phyloP scores from a whole-genome alignment of 2,888 invertebrate genomes.

The Ochlodes sylvanus region DNA sequence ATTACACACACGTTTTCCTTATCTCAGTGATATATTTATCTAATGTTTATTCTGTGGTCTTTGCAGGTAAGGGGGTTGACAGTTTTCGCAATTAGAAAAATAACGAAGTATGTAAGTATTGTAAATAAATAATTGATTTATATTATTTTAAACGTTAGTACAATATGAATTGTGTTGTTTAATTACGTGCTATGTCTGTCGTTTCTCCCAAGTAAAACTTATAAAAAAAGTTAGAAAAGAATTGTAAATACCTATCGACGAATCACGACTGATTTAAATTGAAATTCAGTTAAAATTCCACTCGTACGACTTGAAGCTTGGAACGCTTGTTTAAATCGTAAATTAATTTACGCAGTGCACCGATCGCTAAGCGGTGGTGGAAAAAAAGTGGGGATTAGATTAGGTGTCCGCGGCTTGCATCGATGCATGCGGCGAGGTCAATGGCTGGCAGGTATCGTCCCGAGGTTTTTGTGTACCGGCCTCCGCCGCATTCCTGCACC shows the following conservation, averaged over 20 bases:
- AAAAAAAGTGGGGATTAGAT: conserved; percentile 55
- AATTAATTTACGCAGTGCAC: conserved; percentile 52
- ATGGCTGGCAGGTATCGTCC: conserved; percentile 79
- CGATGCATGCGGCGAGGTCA: conserved; percentile 65
- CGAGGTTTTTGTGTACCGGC: conserved; percentile 65
- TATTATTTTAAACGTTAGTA: no score
- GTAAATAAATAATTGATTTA: no score
- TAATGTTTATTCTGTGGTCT: conserved; percentile 14
- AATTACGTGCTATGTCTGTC: no score
- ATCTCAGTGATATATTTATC: neutral
- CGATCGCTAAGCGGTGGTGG: conserved; percentile 39
- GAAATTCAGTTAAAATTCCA: neutral
- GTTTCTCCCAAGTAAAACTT: no score
- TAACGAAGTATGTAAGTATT: neutral
- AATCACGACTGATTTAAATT: neutral
- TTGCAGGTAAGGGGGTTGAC: conserved; percentile 19
- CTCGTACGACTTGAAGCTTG: neutral
- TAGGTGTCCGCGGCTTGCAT: conserved; percentile 57
- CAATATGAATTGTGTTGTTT: no score
- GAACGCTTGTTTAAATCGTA: conserved; percentile 34
- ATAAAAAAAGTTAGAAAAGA: no score
- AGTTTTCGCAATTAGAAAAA: neutral
- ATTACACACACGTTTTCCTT: no score
- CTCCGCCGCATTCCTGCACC: conserved; percentile 52
- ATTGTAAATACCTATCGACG: no score